Conservation (phyloP, 2,888 invertebrate genomes). For the Tanaodytes sp. region DNA sequence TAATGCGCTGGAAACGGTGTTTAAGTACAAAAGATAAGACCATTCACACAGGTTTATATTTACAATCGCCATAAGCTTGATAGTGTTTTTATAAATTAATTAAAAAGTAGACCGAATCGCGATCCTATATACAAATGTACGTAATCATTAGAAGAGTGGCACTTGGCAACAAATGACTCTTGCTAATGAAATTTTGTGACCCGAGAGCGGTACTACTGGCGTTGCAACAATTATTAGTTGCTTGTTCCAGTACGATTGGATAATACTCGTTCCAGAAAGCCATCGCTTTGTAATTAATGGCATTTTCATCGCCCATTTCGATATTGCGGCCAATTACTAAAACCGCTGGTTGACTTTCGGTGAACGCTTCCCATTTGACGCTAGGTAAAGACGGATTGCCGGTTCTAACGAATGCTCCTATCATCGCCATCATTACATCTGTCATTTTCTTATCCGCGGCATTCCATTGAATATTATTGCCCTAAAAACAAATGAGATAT, state of each 20-base stretch:
- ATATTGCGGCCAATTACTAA: conserved; percentile 83
- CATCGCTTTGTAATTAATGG: conserved; percentile 83
- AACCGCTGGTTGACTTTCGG: conserved; percentile 79
- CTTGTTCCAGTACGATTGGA: conserved; percentile 82
- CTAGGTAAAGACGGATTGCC: conserved; percentile 77
- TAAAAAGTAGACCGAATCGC: background rate
- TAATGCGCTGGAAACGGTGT: too few relatives aligned
- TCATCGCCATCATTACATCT: conserved; percentile 86
- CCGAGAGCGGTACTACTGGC: conserved; percentile 64
- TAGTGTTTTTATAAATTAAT: background rate
- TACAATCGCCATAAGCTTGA: conserved; percentile 12
- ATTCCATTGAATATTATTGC: conserved; percentile 79
- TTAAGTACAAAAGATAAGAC: too few relatives aligned
- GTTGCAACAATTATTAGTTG: conserved; percentile 83
- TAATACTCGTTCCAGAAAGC: conserved; percentile 90
- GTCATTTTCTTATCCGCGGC: conserved; percentile 84
- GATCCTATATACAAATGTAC: conserved; percentile 37
- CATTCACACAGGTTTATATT: too few relatives aligned
- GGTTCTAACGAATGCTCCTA: conserved; percentile 84
- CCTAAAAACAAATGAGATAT: conserved; percentile 26
- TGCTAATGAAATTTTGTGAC: conserved; percentile 4
- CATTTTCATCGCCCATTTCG: conserved; percentile 81
- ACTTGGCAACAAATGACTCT: conserved; percentile 35
- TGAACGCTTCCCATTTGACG: conserved; percentile 84
- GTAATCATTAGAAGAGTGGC: conserved; percentile 39